Conservation (phyloP, 2,113 vertebrate species). For the Istiophorus platypterus region DNA sequence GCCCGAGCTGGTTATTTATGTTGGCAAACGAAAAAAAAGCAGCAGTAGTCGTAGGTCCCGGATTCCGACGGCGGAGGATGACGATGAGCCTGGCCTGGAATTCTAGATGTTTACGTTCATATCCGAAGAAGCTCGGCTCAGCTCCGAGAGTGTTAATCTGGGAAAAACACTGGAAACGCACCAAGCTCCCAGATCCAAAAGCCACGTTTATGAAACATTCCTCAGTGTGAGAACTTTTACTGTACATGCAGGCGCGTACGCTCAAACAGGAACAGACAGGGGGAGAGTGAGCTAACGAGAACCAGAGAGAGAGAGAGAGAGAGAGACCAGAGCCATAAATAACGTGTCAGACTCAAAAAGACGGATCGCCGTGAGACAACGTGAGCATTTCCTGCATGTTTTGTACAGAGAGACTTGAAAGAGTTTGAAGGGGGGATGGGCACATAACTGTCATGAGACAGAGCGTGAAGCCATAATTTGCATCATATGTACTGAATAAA, state of each 20-base stretch:
- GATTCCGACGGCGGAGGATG: not conserved
- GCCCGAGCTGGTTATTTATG: not conserved
- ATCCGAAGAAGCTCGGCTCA: not conserved
- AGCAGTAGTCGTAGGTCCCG: not conserved
- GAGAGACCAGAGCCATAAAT: not conserved
- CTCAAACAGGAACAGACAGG: too few relatives aligned
- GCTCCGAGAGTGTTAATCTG: not conserved
- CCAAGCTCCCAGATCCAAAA: too few relatives aligned
- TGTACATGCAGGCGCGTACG: not conserved
- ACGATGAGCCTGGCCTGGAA: not conserved
- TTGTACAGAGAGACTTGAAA: not conserved
- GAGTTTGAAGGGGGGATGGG: not conserved
- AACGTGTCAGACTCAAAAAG: not conserved
- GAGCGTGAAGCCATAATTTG: not conserved
- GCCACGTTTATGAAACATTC: constrained; percentile 21
- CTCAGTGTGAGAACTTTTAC: not conserved
- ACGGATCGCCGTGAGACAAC: not conserved
- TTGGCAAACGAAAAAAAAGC: not conserved
- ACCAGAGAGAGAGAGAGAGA: not conserved
- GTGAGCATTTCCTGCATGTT: not conserved
- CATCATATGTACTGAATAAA: not conserved
- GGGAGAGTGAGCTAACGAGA: not conserved
- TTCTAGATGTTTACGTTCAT: constrained; percentile 25
- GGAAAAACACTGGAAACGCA: constrained; percentile 21
- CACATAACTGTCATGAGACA: not conserved